A percentile compares a stretch with the other conserved stretches of the same genome.
Evolutionary conservation across 2,888 invertebrate genomes (phyloP).

Genomic region (Aphodius granarius): DNA sequence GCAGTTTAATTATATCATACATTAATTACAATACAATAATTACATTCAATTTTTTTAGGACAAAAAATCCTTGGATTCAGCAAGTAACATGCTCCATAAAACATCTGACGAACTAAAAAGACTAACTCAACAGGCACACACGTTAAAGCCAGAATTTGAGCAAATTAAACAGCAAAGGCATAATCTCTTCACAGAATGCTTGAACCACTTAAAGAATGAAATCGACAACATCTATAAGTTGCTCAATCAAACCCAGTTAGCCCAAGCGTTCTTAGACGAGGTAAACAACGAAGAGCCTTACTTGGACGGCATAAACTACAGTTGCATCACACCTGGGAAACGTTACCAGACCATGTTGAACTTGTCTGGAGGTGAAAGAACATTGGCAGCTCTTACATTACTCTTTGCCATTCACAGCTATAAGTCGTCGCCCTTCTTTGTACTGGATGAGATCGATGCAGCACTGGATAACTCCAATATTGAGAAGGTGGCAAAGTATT

Average conservation of each 20-base stretch:
- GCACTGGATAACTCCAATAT: constrained; percentile 99
- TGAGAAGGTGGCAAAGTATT: constrained; percentile 97
- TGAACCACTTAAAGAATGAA: constrained; percentile 96
- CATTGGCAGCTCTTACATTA: constrained; percentile 95
- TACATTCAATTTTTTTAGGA: constrained; percentile 69
- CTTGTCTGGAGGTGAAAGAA: constrained; percentile 98
- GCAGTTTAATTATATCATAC: no score
- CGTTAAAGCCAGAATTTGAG: constrained; percentile 93
- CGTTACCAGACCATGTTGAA: constrained; percentile 99
- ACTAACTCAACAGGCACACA: constrained; percentile 89
- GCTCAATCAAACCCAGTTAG: constrained; percentile 52
- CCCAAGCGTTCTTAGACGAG: constrained; percentile 60
- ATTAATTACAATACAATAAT: no score
- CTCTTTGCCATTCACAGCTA: constrained; percentile 98
- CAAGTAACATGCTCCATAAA: constrained; percentile 90
- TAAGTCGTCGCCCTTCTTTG: constrained; percentile 99
- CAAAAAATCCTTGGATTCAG: constrained; percentile 89
- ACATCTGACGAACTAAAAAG: constrained; percentile 97
- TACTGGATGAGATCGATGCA: constrained; percentile 99
- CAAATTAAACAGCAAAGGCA: constrained; percentile 92
- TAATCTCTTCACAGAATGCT: constrained; percentile 92
- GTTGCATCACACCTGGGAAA: constrained; percentile 96
- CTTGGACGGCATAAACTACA: constrained; percentile 97
- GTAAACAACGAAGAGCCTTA: constrained; percentile 99
- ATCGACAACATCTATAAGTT: constrained; percentile 98